phyloP scores from a whole-genome alignment of 2,113 vertebrate species.

The Pomatorhinus ruficollis region DNA sequence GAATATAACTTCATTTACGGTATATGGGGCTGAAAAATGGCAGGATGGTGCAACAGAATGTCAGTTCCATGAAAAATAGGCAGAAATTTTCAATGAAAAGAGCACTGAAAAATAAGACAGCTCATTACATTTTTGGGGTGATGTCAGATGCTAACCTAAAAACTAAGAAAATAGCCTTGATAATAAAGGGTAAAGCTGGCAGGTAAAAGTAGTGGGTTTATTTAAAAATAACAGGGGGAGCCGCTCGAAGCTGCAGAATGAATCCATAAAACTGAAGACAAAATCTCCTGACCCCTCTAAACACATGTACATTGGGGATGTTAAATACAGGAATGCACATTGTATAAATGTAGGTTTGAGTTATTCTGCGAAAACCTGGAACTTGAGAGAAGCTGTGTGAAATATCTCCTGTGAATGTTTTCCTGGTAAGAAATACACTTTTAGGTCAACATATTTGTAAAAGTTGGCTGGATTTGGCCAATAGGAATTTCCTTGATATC shows the following conservation, averaged over 20 bases:
- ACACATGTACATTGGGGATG: not conserved
- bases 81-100: not conserved
- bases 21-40: not conserved
- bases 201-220: not conserved
- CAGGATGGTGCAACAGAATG: not conserved
- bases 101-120: not conserved
- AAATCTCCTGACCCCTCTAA: not conserved
- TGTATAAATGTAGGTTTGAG: not conserved
- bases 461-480: not conserved
- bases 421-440: not conserved
- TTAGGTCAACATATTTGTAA: not conserved
- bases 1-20: not conserved
- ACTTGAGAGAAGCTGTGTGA: not conserved
- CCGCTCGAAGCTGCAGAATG: not conserved
- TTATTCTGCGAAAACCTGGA: not conserved
- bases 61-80: not conserved
- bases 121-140: not conserved
- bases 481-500: not conserved
- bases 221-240: not conserved
- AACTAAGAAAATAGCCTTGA: not conserved
- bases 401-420: not conserved
- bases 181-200: not conserved
- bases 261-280: not conserved
- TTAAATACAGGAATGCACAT: not conserved
- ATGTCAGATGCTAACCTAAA: not conserved